A percentile compares a stretch with the other conserved stretches of the same genome.
Conservation (phyloP, 2,888 invertebrate genomes). For the Caenorhabditis becei region DNA sequence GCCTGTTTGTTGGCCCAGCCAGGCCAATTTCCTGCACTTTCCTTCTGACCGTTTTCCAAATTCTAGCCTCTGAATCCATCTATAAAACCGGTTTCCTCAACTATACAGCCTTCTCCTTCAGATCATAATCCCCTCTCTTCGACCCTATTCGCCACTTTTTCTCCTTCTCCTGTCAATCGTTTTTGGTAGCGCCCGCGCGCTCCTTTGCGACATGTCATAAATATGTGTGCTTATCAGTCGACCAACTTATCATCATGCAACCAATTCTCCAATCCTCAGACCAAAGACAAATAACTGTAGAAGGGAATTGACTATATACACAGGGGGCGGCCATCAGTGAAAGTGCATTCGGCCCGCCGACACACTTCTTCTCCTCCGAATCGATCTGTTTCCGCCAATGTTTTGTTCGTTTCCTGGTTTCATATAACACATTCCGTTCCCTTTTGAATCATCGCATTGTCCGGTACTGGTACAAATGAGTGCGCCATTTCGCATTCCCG, state of each 20-base stretch:
- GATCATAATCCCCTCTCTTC: background rate
- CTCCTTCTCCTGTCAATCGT: background rate
- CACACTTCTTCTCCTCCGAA: slow-evolving; percentile 15
- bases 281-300: slow-evolving; percentile 33
- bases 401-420: background rate
- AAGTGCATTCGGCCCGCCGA: slow-evolving; percentile 36
- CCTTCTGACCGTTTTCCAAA: too few relatives aligned
- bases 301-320: slow-evolving; percentile 43
- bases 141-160: too few relatives aligned
- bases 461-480: slow-evolving; percentile 10
- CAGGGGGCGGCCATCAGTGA: slow-evolving; percentile 35
- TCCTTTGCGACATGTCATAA: slow-evolving; percentile 42
- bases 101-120: background rate
- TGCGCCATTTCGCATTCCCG: slow-evolving; percentile 3
- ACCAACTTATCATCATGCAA: slow-evolving; percentile 27
- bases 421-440: background rate
- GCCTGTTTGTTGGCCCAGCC: too few relatives aligned
- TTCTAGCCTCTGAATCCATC: too few relatives aligned
- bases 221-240: slow-evolving; percentile 41
- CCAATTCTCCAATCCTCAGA: background rate
- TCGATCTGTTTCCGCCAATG: slow-evolving; percentile 32
- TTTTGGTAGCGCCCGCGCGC: background rate
- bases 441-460: slow-evolving; percentile 10
- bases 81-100: background rate
- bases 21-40: too few relatives aligned